Evolutionary conservation across 64 coral and sea anemone genomes (phyloP), one percentile per base, ranked within the genome.

Genomic region (Montipora efflorescens): DNA sequence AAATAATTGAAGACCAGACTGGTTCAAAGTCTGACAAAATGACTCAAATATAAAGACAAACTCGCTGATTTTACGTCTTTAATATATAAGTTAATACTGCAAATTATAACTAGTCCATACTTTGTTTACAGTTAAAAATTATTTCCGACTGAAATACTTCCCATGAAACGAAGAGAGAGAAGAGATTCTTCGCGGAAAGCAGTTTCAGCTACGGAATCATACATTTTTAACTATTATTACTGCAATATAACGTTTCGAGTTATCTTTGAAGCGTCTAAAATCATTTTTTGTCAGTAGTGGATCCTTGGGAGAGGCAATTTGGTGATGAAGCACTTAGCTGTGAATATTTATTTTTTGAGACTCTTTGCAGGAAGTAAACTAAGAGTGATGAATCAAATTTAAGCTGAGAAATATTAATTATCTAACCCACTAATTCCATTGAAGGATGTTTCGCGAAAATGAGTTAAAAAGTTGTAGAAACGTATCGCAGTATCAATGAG

Each of bases 111-210:
- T 50, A 48, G 7, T 18, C n/a, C 82, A 5, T 46, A 4, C 46
- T 86, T 70, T 72, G 79, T 82, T 82, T 82, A 58, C 16, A 82
- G 20, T 43, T 62, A 15, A 25, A 20, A 61, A 62, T 82, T 15
- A 61, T 82, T 82, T 64, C 2, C 18, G 5, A 21, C 68, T 71
- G 4, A 71, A 71, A 5, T 18, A 57, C 53, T 11, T 57, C 53
- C 2, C 36, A 36, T 36, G 36, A 36, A 36, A 9, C 61, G 61
- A 64, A 64, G 18, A 5, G 68, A 3, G 18, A 11, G 21, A 71
- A 71, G 68, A 5, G 3, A 2, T 23, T 23, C 21, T 71, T 71
- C 3, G 4, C 61, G 61, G 8, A 68, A 68, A 68, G 16, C 36
- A 36, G 36, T 36, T 36, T 36, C 16, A 4, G 62, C 12, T 18